These are phyloP conservation scores for Rhabdomys dilectus DNA, from an alignment of 2,113 vertebrate species.

Conservation along the genomic window DNA sequence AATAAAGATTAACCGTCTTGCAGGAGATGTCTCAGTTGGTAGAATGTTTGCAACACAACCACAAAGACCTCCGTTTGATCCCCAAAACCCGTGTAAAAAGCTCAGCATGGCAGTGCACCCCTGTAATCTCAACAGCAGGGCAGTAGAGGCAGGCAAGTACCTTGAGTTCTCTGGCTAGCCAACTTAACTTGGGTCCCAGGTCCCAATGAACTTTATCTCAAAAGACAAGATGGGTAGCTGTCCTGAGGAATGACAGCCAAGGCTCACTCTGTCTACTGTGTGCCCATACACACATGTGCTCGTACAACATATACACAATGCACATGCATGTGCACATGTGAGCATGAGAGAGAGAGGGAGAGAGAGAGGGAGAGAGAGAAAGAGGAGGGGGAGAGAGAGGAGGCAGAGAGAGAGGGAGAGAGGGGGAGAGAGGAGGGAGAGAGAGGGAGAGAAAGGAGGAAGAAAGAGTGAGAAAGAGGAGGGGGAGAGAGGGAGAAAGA, in stretches of 20 bases:
- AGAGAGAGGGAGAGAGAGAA: background rate
- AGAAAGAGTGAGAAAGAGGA: too few relatives aligned
- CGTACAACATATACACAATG: background rate
- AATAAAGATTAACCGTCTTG: background rate
- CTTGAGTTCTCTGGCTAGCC: background rate
- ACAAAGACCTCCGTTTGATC: background rate
- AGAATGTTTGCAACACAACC: background rate
- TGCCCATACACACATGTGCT: background rate
- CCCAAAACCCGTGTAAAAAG: background rate
- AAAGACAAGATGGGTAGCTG: background rate
- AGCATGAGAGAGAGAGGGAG: background rate
- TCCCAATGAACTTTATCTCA: background rate
- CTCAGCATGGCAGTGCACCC: background rate
- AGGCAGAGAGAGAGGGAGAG: too few relatives aligned
- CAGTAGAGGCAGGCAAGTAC: background rate
- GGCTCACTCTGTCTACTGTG: background rate
- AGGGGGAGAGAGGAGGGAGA: too few relatives aligned
- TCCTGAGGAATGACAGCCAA: background rate
- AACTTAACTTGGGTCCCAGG: background rate
- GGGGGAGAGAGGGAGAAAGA: too few relatives aligned
- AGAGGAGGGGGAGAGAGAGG: too few relatives aligned
- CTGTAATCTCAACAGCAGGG: background rate
- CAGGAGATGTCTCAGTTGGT: background rate
- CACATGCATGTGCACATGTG: background rate
- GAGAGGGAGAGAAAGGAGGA: too few relatives aligned